Evolutionary conservation across 2,797 vertebrate genomes (phyloP), one percentile per base, ranked within the genome.

Genomic region (Cygnus olor): DNA sequence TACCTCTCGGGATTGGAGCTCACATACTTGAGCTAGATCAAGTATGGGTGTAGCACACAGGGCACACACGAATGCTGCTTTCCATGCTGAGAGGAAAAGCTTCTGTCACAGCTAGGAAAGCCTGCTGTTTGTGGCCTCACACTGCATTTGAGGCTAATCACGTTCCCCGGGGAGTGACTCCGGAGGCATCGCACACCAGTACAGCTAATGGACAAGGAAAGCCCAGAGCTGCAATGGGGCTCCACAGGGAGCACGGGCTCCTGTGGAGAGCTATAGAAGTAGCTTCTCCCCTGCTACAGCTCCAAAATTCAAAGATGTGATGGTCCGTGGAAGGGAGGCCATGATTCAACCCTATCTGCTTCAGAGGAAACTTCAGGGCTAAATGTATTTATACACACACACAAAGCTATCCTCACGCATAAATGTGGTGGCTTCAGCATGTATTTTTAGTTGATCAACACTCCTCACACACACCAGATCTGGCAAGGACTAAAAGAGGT

Each of bases 271-370:
- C 51, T 60, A 27, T 1, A 78, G 77, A 78, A 68, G 54, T 42
- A 87, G 74, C 34, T 54, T 83, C 71, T 70, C n/a, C 61, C 76
- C 74, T 72, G 40, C 28, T 72, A 7, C 27, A 89, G 49, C 68
- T 45, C 49, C 80, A 28, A 78, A 91, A 87, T 30, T 63, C 53
- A 83, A 56, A 44, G 30, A 38, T 96, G 74, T 28, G 76, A 8
- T 93, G 96, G 95, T 95, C 94, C 95, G 96, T 93, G 63, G 94
- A 96, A 97, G 94, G 90, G 93, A 96, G 18, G 45, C 14, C 38
- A 45, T 25, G 24, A 85, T 78, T 28, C 58, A 11, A 80, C 13
- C 30, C 36, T 21, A 42, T 51, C 28, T 65, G 74, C 30, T 78
- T 61, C 58, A 85, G 32, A 66, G 1, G 4, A 85, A 91, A 47